Evolutionary conservation across 1,140 invertebrate species (phyloP).

Genomic region (Euglossa dilemma): DNA sequence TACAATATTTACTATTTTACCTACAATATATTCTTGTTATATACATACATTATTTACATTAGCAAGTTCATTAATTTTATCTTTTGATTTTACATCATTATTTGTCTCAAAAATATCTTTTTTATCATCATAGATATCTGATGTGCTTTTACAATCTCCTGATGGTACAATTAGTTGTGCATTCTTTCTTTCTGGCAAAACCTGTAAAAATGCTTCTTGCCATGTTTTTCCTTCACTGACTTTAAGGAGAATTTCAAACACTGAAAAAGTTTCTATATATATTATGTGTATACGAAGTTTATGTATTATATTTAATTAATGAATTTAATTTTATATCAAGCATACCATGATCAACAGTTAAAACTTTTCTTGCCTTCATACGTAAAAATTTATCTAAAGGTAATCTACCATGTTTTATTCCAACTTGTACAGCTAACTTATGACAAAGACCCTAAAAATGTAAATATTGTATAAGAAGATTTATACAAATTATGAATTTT

Average conservation of each 20-base stretch:
- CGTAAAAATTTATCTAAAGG: constrained; percentile 95
- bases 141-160: constrained; percentile 9
- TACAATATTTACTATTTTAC: constrained; percentile 2
- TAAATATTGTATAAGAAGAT: constrained; percentile 26
- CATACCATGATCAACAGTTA: constrained; percentile 97
- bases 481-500: constrained; percentile 30
- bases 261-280: constrained; percentile 89
- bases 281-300: constrained; percentile 43
- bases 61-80: constrained; percentile 2
- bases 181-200: constrained; percentile 90
- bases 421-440: constrained; percentile 89
- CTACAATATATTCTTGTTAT: constrained; percentile 16
- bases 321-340: constrained; percentile 40
- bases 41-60: constrained; percentile 17
- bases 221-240: constrained; percentile 91
- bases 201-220: constrained; percentile 92
- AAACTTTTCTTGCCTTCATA: constrained; percentile 96
- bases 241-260: constrained; percentile 95
- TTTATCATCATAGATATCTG: not conserved
- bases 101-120: not conserved
- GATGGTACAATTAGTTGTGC: constrained; percentile 80
- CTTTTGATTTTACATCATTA: not conserved
- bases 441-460: constrained; percentile 90
- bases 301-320: not conserved
- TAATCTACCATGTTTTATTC: constrained; percentile 91